Base-by-base conservation (phyloP, 2,888 invertebrate genomes). In the Lithophane leautieri region DNA sequence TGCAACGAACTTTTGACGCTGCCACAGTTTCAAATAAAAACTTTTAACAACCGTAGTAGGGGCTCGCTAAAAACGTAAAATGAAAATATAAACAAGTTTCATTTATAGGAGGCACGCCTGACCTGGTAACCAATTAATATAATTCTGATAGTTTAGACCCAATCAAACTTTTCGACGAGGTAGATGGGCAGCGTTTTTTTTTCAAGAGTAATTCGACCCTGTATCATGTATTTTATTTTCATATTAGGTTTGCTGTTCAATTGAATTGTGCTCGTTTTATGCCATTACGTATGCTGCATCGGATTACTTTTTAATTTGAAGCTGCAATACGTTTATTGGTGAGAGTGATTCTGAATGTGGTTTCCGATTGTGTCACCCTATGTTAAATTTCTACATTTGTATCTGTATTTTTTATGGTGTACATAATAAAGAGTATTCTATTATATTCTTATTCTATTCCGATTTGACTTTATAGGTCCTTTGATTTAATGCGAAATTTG, bases 111-210 rank as follows among this genome's bases (percentile, higher is more conserved):
- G 61, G 70, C 81, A 78, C 71, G 80, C 77, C 70, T 58, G 74
- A 84, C 79, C 74, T 75, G 76, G 73, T 74, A 72, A 62, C 84
- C 89, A 90, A 92, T 91, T 92, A 91, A 91, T 91, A 90, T 88
- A 87, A 90, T 91, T 91, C 90, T 89, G 89, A 91, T 93, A 93
- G 91, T 92, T 92, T 90, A 90, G 86, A 90, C 76, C 78, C 89
- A 90, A 93, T 93, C 91, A 92, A 93, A 93, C 89, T 93, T 93
- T 90, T 76, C 85, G 78, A 81, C 81, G 72, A 81, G 73, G 54
- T 81, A 85, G 87, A 90, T 86, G 89, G 88, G 88, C 81, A 84
- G 84, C 83, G 86, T 90, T 89, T 90, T 78, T 78, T 72, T 58
- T 72, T 82, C 44, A 78, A n/a, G 28, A 72, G 78, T 67, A 72